These are phyloP conservation scores for Hirtodrosophila alboralis DNA, from an alignment of 2,888 invertebrate genomes.

Conservation along the genomic window DNA sequence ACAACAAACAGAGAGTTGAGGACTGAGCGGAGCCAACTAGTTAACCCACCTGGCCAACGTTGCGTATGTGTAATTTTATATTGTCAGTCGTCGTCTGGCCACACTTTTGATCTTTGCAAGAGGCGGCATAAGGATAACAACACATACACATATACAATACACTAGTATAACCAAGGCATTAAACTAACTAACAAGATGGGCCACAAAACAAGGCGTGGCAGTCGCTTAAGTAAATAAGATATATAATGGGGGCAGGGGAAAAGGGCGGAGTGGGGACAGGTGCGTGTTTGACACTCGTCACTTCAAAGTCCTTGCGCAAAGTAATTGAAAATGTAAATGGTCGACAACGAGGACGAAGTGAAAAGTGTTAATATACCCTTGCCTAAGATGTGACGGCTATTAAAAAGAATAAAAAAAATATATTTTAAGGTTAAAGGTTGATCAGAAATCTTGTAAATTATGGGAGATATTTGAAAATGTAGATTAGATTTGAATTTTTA, in stretches of 20 bases:
- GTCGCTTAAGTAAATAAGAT: neutral
- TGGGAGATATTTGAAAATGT: too few species aligned
- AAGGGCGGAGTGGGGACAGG: slow-evolving; percentile 4
- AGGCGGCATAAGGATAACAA: slow-evolving; percentile 14
- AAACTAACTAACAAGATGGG: slow-evolving; percentile 50
- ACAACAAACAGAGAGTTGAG: slow-evolving; percentile 42
- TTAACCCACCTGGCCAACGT: slow-evolving; percentile 45
- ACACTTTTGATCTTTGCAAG: slow-evolving; percentile 65
- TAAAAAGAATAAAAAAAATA: too few species aligned
- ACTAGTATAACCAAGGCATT: slow-evolving; percentile 40
- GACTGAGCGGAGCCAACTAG: slow-evolving; percentile 13
- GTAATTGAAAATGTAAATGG: slow-evolving; percentile 78
- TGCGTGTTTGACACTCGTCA: slow-evolving; percentile 69
- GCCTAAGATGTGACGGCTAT: neutral
- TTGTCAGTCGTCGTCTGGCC: slow-evolving; percentile 47
- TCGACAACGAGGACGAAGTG: slow-evolving; percentile 35
- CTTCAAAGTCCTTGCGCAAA: slow-evolving; percentile 62
- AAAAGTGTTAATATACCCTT: slow-evolving; percentile 31
- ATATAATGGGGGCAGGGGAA: neutral
- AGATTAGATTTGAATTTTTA: too few species aligned
- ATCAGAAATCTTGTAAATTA: too few species aligned
- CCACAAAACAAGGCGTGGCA: slow-evolving; percentile 32
- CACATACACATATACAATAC: slow-evolving; percentile 20
- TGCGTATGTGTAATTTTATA: slow-evolving; percentile 74
- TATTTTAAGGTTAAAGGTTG: too few species aligned